These are phyloP conservation scores for Nycticorax nycticorax DNA, from an alignment of 2,113 vertebrate species.

Conservation along the genomic window DNA sequence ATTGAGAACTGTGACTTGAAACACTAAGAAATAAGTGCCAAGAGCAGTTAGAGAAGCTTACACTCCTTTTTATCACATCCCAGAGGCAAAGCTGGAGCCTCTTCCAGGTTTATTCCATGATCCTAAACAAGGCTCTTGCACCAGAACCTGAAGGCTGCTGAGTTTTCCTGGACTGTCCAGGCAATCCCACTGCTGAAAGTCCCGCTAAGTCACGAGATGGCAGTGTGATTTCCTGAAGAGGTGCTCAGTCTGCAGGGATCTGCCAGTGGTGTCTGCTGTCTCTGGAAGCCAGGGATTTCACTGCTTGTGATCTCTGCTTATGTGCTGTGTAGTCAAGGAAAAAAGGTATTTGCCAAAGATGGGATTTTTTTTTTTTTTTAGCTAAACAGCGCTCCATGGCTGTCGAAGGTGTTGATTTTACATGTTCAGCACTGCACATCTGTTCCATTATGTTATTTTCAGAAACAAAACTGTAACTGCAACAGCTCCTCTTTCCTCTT, in stretches of 20 bases:
- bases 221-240: neutral
- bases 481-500: neutral
- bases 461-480: accelerated
- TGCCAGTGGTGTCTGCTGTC: neutral
- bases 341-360: neutral
- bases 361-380: neutral
- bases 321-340: neutral
- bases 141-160: neutral
- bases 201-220: neutral
- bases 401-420: neutral
- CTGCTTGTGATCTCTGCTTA: neutral
- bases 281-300: neutral
- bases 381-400: neutral
- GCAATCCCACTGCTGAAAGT: neutral
- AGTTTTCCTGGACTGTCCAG: neutral
- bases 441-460: neutral
- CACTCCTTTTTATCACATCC: neutral
- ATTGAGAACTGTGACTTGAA: neutral
- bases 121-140: neutral
- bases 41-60: neutral
- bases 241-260: neutral
- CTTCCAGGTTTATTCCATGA: neutral
- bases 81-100: neutral
- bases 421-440: neutral
- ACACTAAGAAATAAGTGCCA: neutral